Conservation (phyloP, 2,797 vertebrate genomes). For the Graptemys geographica region DNA sequence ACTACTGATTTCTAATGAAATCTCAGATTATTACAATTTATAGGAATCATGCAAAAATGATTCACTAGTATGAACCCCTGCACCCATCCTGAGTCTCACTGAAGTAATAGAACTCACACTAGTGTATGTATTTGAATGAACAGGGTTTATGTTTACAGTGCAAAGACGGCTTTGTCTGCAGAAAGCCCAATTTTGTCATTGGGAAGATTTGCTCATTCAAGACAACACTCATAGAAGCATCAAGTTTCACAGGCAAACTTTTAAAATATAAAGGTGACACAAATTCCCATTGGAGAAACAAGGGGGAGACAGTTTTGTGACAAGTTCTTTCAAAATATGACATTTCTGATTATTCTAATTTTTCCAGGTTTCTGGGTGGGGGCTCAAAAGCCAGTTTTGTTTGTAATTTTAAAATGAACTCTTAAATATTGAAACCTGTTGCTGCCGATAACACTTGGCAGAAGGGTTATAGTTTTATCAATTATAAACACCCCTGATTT, state of each 20-base stretch:
- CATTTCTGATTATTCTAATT: neutral
- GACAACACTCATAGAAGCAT: neutral
- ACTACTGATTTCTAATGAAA: neutral
- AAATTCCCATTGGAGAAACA: neutral
- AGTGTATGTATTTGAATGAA: neutral
- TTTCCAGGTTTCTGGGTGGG: neutral
- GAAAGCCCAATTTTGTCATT: neutral
- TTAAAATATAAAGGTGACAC: neutral
- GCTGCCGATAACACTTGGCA: neutral
- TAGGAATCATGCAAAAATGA: neutral
- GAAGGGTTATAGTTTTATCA: neutral
- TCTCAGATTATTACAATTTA: neutral
- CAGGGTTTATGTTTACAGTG: neutral
- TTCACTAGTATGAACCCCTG: accelerated
- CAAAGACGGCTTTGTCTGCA: neutral
- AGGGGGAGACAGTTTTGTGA: neutral
- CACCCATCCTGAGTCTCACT: neutral
- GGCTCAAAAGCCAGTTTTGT: neutral
- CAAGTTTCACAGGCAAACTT: neutral
- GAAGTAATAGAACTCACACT: neutral
- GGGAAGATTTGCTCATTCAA: neutral
- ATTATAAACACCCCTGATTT: neutral
- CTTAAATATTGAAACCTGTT: neutral
- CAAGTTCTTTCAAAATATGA: neutral
- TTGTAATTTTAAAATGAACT: neutral